Percentiles rank a stretch among this genome's conserved stretches.
Conservation (phyloP, 2,888 invertebrate genomes). For the Tanypteryx hageni region DNA sequence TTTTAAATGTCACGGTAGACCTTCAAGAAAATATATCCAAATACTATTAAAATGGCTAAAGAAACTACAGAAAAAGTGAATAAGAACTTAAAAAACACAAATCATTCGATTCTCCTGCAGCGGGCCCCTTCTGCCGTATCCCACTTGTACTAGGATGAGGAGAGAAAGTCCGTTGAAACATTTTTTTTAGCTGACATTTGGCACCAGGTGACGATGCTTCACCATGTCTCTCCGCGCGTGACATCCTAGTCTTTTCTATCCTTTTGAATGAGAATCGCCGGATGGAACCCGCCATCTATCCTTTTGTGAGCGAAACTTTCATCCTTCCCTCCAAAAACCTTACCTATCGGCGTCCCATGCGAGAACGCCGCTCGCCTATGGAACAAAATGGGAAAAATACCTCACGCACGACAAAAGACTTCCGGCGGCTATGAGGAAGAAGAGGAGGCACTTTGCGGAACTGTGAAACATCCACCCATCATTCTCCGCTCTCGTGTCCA, state of each 20-base stretch:
- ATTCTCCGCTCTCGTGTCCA: background rate
- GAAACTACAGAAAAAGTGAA: too few species aligned
- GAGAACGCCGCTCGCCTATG: background rate
- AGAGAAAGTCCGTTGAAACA: constrained; percentile 20
- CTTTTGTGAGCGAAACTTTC: background rate
- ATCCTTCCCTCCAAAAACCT: background rate
- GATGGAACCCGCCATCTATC: background rate
- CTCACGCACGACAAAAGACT: constrained; percentile 41
- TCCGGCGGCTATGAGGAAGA: constrained; percentile 30
- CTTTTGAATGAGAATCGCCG: background rate
- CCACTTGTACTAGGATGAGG: background rate
- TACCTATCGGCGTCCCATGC: background rate
- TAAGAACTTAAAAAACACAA: too few species aligned
- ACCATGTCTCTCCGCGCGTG: constrained; percentile 9
- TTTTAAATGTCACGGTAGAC: too few species aligned
- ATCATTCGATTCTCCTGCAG: too few species aligned
- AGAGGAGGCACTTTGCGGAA: constrained; percentile 31
- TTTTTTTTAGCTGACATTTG: constrained; percentile 15
- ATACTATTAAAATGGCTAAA: too few species aligned
- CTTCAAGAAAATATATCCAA: too few species aligned
- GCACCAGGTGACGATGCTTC: constrained; percentile 49
- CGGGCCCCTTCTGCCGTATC: too few species aligned
- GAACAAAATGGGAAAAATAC: background rate
- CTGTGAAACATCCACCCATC: background rate
- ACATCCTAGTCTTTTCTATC: background rate